These are phyloP conservation scores for Ptilonorhynchus violaceus DNA, from an alignment of 2,113 vertebrate genomes.

Conservation along the genomic window DNA sequence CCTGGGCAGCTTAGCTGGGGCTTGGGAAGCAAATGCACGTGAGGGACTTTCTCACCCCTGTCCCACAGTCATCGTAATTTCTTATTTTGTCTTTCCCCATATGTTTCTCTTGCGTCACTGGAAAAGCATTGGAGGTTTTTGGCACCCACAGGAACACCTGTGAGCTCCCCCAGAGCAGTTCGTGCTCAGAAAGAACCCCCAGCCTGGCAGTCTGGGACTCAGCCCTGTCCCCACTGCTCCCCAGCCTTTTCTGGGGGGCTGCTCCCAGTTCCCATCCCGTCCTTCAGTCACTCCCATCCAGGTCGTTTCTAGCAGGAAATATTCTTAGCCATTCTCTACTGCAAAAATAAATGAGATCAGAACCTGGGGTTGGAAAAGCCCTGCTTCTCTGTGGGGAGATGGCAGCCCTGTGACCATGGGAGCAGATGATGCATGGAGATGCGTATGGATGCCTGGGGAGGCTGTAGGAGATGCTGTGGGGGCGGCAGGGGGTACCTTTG, in stretches of 20 bases:
- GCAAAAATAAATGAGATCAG: not conserved
- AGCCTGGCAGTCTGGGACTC: not conserved
- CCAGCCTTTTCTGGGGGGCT: not conserved
- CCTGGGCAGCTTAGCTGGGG: not conserved
- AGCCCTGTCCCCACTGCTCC: not conserved
- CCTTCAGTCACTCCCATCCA: not conserved
- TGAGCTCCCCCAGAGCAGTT: not conserved
- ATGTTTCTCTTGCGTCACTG: constrained; percentile 40
- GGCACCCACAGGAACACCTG: constrained; percentile 43
- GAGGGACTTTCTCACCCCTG: constrained; percentile 28
- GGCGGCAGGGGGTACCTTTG: not conserved
- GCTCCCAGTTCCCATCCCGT: not conserved
- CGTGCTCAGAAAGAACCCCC: not conserved
- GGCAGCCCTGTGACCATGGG: not conserved
- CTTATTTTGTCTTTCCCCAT: constrained; percentile 48
- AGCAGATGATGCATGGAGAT: not conserved
- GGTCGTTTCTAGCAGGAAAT: not conserved
- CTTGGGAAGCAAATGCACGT: constrained; percentile 35
- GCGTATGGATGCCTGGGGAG: not conserved
- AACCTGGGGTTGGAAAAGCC: not conserved
- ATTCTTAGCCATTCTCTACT: not conserved
- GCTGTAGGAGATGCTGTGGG: not conserved
- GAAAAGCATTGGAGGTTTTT: constrained; percentile 39
- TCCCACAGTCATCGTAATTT: not conserved
- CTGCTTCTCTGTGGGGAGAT: not conserved